phyloP scores from a whole-genome alignment of 2,797 vertebrate genomes.

The Mareca penelope region DNA sequence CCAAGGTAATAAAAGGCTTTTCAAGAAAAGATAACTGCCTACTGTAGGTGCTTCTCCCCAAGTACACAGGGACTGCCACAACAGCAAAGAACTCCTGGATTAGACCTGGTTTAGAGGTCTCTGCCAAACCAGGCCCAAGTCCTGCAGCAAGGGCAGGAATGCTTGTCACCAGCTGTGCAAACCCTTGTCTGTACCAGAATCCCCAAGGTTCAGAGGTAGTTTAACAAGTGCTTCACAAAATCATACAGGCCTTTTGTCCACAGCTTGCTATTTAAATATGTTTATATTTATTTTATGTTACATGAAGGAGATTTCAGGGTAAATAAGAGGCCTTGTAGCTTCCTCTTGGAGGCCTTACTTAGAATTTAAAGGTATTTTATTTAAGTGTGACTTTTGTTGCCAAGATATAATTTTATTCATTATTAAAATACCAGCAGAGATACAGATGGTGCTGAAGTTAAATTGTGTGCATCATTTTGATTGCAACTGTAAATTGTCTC shows the following conservation, averaged over 20 bases:
- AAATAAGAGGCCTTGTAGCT: not conserved
- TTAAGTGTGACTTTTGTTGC: constrained; percentile 50
- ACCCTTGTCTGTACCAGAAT: not conserved
- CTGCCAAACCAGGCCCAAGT: not conserved
- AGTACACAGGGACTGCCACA: fast-evolving
- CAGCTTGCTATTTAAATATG: not conserved
- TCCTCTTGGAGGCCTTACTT: not conserved
- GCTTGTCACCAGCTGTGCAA: not conserved
- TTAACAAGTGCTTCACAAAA: not conserved
- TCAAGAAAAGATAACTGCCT: not conserved
- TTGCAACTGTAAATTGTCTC: constrained; percentile 72
- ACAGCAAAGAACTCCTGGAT: not conserved
- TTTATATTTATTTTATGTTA: not conserved
- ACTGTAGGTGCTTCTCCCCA: not conserved
- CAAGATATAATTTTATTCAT: constrained; percentile 70
- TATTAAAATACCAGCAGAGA: constrained; percentile 72
- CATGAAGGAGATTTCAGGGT: not conserved
- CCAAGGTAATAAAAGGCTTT: not conserved
- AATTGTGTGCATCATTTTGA: constrained; percentile 66
- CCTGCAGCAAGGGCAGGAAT: not conserved
- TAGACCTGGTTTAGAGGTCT: fast-evolving
- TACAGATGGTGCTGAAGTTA: constrained; percentile 71
- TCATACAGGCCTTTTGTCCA: not conserved
- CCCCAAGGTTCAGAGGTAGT: not conserved
- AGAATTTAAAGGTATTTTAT: constrained; percentile 31